Base-by-base conservation (phyloP, 2,113 vertebrate genomes). In the Oncorhynchus mykiss region DNA sequence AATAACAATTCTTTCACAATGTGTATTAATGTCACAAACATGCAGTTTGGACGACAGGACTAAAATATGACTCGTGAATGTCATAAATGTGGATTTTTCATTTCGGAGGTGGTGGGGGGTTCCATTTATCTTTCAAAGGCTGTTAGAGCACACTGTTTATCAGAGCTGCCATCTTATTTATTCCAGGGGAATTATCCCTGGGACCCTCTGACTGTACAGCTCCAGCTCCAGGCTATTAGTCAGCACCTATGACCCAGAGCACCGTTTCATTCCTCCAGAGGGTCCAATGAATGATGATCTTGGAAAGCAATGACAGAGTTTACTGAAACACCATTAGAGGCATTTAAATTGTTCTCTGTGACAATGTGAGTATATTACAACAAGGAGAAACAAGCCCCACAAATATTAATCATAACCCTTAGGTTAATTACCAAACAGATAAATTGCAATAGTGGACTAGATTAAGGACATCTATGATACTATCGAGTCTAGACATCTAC, bases 21-120 rank as follows among this genome's bases (percentile, higher is more conserved):
- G 60, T 39, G 48, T 57, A 67, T 80, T 84, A 81, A 86, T 34
- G 74, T 79, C 78, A 72, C 24, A 25, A 18, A 62, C 34, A 48
- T 39, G 72, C 22, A 22, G 59, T 67, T 79, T 65, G 73, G 71
- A 76, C 78, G 70, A 71, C 66, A 3, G 70, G n/a, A 39, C 62
- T 78, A 77, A 86, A 79, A 75, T 78, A 81, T 70, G 81, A 77
- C 74, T 72, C 74, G 27, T 79, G 77, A 80, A 73, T 78, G 76
- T 75, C 71, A 60, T 79, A 74, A 74, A 72, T 70, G 76, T 67
- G 73, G 62, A 59, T 68, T 78, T 83, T 76, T 82, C 73, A 68
- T 68, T 67, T 72, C 73, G 68, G 45, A 51, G 54, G 24, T 71
- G 3, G 31, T 34, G 25, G 57, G 70, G 70, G 24, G 51, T 4